Base-by-base conservation (phyloP, 2,888 invertebrate genomes). In the Leucophenga montana region DNA sequence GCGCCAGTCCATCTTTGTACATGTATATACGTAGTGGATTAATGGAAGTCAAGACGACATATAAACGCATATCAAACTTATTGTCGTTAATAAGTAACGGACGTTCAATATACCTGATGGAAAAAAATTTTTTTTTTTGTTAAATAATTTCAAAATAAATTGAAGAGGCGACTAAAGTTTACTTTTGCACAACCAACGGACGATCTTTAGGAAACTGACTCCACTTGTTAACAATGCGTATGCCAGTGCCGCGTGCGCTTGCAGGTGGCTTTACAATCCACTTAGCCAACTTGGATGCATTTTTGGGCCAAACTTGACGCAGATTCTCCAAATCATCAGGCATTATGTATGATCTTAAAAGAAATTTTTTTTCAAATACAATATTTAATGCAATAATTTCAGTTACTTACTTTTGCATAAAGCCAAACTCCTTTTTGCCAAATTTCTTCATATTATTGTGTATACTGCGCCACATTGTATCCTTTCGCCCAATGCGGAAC, bases 181-280 rank as follows among this genome's bases (percentile, higher is more conserved):
- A 89, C 88, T 93, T 94, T 88, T 99, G 99, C 0, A 98, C 98
- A 66, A 99, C 95, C 33, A 98, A 91, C 0, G 97, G 93, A 31
- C 94, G 92, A 85, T 95, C 95, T 89, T 96, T 95, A 5, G 98
- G 98, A 80, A 99, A 94, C 86, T 99, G 97, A 0, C 93, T 92
- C 95, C 97, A 97, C 78, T 95, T 95, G 83, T 96, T 95, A 4
- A 99, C 95, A 27, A 99, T 97, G 84, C 94, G 94, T 80, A 99
- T 98, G 8, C 99, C 99, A 0, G 95, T 95, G 5, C 99, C 99
- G 56, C 99, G 92, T 0, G 99, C 99, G 62, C 97, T 97, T 0
- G 99, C 99, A 0, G 99, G 99, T 65, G 99, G 99, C 88, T 99
- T 99, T 5, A 99, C 94, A 82, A 99, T 99, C 96, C 98, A 98